Percentiles rank a stretch among this genome's conserved stretches.
Conservation (phyloP, 2,888 invertebrate species). For the Parelbella ahira region DNA sequence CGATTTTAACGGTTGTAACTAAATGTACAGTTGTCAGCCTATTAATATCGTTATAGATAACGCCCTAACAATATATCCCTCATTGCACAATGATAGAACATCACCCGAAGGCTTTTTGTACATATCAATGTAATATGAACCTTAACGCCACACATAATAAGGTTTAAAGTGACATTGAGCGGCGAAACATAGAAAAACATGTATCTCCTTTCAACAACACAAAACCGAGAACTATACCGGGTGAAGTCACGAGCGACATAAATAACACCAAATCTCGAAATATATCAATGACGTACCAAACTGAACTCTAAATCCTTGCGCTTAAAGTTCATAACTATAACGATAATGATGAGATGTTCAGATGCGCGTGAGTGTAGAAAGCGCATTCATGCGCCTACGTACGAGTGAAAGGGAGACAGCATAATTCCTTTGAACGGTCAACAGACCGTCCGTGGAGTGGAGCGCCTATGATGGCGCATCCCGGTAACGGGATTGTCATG, state of each 20-base stretch:
- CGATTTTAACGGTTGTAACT: no score
- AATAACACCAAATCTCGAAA: constrained; percentile 61
- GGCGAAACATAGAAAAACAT: constrained; percentile 31
- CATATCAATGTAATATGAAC: constrained; percentile 30
- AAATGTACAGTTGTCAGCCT: constrained; percentile 32
- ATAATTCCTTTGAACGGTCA: constrained; percentile 39
- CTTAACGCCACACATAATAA: constrained; percentile 20
- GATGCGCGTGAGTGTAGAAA: constrained; percentile 65
- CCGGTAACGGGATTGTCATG: no score
- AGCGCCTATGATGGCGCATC: no score
- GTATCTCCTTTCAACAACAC: constrained; percentile 62
- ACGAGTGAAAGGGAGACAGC: constrained; percentile 38
- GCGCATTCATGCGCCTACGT: constrained; percentile 32
- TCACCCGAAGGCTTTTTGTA: constrained; percentile 38
- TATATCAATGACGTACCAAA: no score
- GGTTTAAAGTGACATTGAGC: constrained; percentile 28
- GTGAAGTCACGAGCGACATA: constrained; percentile 74
- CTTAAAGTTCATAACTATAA: constrained; percentile 37
- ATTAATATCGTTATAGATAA: constrained; percentile 39
- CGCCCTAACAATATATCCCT: constrained; percentile 37
- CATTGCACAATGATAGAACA: constrained; percentile 52
- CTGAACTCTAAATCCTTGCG: constrained; percentile 31
- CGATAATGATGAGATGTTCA: constrained; percentile 32
- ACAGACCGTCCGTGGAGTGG: no score
- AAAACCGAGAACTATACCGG: constrained; percentile 61